Evolutionary conservation across 1,140 invertebrate species (phyloP).

Genomic region (Drosophila carrolli): DNA sequence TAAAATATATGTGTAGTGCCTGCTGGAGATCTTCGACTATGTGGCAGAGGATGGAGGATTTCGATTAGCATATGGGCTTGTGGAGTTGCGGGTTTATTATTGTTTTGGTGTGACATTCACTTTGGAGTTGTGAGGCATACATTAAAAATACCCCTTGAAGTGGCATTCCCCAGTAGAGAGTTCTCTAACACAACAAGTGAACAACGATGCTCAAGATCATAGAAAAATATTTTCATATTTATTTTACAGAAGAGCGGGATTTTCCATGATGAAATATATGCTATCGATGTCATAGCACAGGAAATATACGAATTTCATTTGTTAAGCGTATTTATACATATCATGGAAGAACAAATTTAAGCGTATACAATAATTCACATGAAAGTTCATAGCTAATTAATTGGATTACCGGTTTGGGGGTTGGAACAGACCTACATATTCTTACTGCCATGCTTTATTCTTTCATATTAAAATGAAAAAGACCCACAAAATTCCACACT

Average conservation of each 20-base stretch:
- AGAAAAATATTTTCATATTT: conserved; percentile 1
- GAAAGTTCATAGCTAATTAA: not conserved
- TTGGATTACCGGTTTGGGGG: not conserved
- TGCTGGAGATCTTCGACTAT: conserved; percentile 11
- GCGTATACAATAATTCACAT: not conserved
- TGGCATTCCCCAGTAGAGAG: conserved; percentile 11
- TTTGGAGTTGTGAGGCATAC: conserved; percentile 28
- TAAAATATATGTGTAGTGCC: conserved; percentile 32
- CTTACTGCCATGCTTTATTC: not conserved
- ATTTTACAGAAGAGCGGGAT: not conserved
- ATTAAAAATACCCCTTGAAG: conserved; percentile 12
- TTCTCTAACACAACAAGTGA: conserved; percentile 22
- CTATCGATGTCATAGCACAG: too few relatives aligned
- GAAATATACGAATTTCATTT: too few relatives aligned
- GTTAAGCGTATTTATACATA: too few relatives aligned
- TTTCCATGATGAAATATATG: not conserved
- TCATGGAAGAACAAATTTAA: not conserved
- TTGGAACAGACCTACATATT: not conserved
- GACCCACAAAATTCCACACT: too few relatives aligned
- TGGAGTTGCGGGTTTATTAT: conserved; percentile 9
- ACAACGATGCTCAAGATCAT: conserved; percentile 10
- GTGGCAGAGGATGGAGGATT: conserved; percentile 21
- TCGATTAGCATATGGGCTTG: conserved; percentile 43
- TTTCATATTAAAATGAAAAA: too few relatives aligned
- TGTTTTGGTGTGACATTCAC: conserved; percentile 30